A percentile compares a stretch with the other conserved stretches of the same genome.
Conservation (phyloP, 2,113 vertebrate genomes). For the Rutilus rutilus region DNA sequence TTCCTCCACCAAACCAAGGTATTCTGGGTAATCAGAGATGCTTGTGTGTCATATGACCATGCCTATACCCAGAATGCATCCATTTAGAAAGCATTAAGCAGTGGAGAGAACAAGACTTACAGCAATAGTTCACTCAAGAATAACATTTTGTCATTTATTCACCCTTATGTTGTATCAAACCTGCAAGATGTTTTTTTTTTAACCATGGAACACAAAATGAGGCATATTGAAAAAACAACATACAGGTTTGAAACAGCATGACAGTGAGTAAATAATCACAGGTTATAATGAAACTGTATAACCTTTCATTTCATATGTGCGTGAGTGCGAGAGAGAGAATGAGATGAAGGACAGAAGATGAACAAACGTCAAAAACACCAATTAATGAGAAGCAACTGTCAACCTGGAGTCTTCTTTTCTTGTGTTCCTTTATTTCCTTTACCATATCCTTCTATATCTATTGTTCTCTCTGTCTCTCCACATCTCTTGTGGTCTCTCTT, state of each 20-base stretch:
- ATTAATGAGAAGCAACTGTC: slow-evolving; percentile 20
- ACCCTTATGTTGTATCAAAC: background rate
- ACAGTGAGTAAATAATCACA: background rate
- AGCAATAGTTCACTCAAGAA: background rate
- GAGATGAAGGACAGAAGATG: slow-evolving; percentile 10
- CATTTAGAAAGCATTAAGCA: background rate
- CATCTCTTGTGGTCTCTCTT: slow-evolving; percentile 49
- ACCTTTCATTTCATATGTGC: slow-evolving; percentile 12
- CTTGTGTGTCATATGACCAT: background rate
- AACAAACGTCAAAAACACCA: background rate
- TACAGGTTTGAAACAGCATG: slow-evolving; percentile 2
- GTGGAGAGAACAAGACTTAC: slow-evolving; percentile 9
- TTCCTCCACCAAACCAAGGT: slow-evolving; percentile 9
- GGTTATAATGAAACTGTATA: background rate
- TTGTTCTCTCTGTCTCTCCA: slow-evolving; percentile 30
- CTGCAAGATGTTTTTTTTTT: background rate
- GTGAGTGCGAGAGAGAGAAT: background rate
- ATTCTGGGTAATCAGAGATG: slow-evolving; percentile 18
- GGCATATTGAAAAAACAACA: background rate
- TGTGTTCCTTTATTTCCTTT: background rate
- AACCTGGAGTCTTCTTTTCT: slow-evolving; percentile 42
- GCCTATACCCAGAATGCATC: slow-evolving; percentile 12
- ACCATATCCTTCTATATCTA: slow-evolving; percentile 10
- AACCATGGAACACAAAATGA: background rate
- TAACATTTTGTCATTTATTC: background rate